Percentiles rank a stretch among this genome's conserved stretches.
These are phyloP conservation scores for Euclidia mi DNA, from an alignment of 2,888 invertebrate genomes.

Conservation along the genomic window DNA sequence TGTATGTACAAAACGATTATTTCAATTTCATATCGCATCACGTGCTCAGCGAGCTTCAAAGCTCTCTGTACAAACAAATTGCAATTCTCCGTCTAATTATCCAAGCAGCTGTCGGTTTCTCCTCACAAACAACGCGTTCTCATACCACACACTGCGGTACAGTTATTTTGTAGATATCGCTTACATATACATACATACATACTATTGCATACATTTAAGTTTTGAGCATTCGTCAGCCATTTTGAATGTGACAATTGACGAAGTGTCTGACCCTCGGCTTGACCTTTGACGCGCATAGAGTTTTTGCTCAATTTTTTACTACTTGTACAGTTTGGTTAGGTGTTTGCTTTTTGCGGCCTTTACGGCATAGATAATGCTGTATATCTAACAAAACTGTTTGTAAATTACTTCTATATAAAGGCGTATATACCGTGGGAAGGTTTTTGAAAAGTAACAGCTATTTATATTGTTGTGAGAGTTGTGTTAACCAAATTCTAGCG, in stretches of 20 bases:
- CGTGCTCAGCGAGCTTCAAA: too few relatives aligned
- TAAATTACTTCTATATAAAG: too few relatives aligned
- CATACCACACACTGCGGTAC: conserved; percentile 8
- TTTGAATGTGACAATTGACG: conserved; percentile 30
- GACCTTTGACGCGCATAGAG: conserved; percentile 8
- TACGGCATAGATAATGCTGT: too few relatives aligned
- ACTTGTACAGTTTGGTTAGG: conserved; percentile 3
- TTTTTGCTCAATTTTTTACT: conserved; percentile 2
- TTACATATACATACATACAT: too few relatives aligned
- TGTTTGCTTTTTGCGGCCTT: background rate
- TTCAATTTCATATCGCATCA: too few relatives aligned
- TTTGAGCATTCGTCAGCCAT: conserved; percentile 21
- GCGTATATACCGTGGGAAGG: too few relatives aligned
- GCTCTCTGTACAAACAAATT: background rate
- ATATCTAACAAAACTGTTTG: too few relatives aligned
- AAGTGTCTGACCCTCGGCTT: conserved; percentile 11
- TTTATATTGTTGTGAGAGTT: background rate
- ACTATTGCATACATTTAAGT: conserved; percentile 22
- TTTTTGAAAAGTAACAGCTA: too few relatives aligned
- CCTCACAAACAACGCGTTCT: background rate
- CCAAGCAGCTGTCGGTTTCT: background rate
- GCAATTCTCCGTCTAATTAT: background rate
- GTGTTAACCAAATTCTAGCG: background rate
- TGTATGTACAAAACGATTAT: too few relatives aligned
- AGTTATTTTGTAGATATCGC: conserved; percentile 30